phyloP scores from a whole-genome alignment of 2,797 vertebrate species.

The Chloroceryle inda region DNA sequence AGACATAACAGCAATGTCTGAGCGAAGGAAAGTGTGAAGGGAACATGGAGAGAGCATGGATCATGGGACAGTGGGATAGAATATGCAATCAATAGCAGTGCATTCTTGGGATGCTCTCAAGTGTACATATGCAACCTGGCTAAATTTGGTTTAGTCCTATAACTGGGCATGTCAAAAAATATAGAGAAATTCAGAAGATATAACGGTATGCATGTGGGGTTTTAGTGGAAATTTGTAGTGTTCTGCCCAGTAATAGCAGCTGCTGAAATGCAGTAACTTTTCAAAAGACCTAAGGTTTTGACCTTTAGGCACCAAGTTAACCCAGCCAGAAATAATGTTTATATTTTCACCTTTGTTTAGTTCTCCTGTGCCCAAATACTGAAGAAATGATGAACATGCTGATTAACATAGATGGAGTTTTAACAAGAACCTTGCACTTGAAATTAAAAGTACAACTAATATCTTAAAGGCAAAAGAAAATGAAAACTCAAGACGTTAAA shows the following conservation, averaged over 20 bases:
- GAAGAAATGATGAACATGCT: background rate
- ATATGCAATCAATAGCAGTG: background rate
- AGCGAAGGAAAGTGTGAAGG: background rate
- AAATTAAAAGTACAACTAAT: background rate
- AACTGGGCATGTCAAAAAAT: background rate
- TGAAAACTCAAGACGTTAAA: background rate
- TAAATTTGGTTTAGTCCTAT: background rate
- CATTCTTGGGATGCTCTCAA: background rate
- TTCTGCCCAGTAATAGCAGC: background rate
- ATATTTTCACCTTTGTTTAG: background rate
- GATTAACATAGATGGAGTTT: background rate
- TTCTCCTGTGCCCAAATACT: background rate
- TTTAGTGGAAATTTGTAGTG: background rate
- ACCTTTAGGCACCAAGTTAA: background rate
- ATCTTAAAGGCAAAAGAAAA: background rate
- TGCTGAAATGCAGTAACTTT: background rate
- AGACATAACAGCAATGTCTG: background rate
- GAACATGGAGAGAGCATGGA: background rate
- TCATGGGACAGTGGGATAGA: accelerated
- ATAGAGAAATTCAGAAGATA: background rate
- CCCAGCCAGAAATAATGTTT: background rate
- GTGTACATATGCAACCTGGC: background rate
- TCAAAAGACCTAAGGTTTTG: background rate
- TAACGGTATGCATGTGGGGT: background rate
- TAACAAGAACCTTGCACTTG: background rate